Conservation (phyloP, 2,888 invertebrate genomes). For the Standfussiana lucernea region DNA sequence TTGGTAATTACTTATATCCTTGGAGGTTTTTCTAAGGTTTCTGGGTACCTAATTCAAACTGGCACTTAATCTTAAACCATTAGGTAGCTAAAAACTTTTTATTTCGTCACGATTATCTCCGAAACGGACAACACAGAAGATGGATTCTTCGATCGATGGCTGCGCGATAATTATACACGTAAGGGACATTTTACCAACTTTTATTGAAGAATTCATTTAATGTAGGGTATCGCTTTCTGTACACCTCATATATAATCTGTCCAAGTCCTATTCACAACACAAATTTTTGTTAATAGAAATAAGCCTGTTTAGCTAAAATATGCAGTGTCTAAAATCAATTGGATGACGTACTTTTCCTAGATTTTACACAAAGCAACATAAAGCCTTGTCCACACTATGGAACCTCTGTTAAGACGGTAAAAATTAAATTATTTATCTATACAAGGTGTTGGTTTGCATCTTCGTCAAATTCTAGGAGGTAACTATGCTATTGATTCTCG, state of each 20-base stretch:
- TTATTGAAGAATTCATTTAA: background rate
- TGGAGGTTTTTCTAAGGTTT: background rate
- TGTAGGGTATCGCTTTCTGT: background rate
- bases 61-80: background rate
- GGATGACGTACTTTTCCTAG: background rate
- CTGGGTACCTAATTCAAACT: background rate
- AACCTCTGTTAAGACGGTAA: background rate
- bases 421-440: background rate
- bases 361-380: background rate
- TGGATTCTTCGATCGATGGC: background rate
- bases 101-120: background rate
- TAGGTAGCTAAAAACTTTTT: background rate
- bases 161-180: background rate
- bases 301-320: background rate
- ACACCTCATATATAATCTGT: background rate
- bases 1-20: slow-evolving; percentile 10
- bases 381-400: background rate
- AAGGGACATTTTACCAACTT: background rate
- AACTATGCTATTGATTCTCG: too few species aligned
- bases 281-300: background rate
- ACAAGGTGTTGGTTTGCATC: too few species aligned
- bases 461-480: too few species aligned
- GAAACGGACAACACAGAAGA: background rate
- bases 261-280: background rate
- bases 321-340: background rate